Evolutionary conservation across 2,113 vertebrate genomes (phyloP).

Genomic region (Scalopus aquaticus): DNA sequence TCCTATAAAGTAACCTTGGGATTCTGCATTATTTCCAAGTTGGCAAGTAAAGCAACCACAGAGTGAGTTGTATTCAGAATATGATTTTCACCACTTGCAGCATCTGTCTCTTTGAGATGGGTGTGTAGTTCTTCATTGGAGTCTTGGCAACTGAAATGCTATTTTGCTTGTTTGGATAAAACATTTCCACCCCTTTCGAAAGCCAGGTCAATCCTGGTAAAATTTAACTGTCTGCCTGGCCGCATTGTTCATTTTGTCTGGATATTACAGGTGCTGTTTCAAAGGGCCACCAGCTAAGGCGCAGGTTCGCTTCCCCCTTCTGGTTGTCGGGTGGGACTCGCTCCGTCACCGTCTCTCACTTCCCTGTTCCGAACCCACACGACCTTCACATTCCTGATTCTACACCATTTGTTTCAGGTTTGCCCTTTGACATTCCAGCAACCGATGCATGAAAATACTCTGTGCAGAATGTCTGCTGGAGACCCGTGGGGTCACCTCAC

Average conservation of each 20-base stretch:
- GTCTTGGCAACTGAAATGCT: background rate
- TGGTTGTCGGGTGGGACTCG: background rate
- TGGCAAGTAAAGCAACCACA: background rate
- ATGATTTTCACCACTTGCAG: background rate
- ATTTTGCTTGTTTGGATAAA: slow-evolving; percentile 37
- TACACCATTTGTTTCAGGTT: background rate
- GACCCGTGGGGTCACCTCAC: background rate
- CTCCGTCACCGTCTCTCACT: background rate
- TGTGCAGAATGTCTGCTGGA: background rate
- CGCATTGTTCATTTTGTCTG: background rate
- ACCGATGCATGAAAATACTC: background rate
- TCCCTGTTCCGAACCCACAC: background rate
- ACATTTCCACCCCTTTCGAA: background rate
- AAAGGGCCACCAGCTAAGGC: background rate
- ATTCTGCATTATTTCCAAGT: background rate
- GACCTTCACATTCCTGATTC: background rate
- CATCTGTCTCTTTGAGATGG: background rate
- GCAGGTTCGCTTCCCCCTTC: background rate
- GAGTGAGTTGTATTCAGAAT: background rate
- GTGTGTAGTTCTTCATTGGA: background rate
- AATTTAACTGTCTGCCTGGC: background rate
- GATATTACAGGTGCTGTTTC: background rate
- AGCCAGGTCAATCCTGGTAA: background rate
- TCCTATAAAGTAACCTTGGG: background rate
- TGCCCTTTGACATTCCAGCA: background rate